Conservation (phyloP, 2,888 invertebrate genomes). For the Hemithea aestivaria region DNA sequence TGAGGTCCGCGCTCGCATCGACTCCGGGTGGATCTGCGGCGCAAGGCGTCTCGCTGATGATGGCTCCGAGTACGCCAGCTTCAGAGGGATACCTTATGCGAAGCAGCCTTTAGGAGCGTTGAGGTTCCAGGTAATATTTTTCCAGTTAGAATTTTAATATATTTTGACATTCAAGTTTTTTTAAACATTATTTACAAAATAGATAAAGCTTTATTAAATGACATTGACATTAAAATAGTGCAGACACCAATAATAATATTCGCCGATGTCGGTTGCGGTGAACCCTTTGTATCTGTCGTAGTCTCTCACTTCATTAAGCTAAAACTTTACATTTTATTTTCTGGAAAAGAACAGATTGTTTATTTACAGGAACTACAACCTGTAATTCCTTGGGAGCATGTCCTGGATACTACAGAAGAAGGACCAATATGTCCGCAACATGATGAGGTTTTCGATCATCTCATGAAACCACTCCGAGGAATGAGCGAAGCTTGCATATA, state of each 20-base stretch:
- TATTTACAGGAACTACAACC: conserved; percentile 77
- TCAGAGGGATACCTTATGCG: conserved; percentile 68
- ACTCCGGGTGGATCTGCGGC: conserved; percentile 57
- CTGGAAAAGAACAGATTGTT: too few species aligned
- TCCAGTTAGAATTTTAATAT: conserved; percentile 3
- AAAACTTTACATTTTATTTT: too few species aligned
- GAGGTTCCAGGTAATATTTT: conserved; percentile 63
- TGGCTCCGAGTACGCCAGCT: conserved; percentile 52
- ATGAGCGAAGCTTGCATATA: conserved; percentile 61
- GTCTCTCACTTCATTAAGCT: too few species aligned
- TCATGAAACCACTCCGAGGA: conserved; percentile 41
- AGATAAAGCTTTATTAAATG: too few species aligned
- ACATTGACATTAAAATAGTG: too few species aligned
- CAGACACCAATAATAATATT: too few species aligned
- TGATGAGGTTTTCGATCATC: conserved; percentile 56
- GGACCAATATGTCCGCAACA: conserved; percentile 81
- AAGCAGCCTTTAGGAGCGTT: conserved; percentile 56
- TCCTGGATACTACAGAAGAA: conserved; percentile 76
- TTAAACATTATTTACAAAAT: too few species aligned
- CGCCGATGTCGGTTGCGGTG: too few species aligned
- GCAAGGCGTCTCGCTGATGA: conserved; percentile 32
- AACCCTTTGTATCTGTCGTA: too few species aligned
- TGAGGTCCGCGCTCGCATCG: conserved; percentile 35
- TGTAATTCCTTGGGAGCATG: conserved; percentile 66
- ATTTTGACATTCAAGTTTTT: too few species aligned